phyloP scores from a whole-genome alignment of 2,888 invertebrate genomes.

The Callosobruchus maculatus region DNA sequence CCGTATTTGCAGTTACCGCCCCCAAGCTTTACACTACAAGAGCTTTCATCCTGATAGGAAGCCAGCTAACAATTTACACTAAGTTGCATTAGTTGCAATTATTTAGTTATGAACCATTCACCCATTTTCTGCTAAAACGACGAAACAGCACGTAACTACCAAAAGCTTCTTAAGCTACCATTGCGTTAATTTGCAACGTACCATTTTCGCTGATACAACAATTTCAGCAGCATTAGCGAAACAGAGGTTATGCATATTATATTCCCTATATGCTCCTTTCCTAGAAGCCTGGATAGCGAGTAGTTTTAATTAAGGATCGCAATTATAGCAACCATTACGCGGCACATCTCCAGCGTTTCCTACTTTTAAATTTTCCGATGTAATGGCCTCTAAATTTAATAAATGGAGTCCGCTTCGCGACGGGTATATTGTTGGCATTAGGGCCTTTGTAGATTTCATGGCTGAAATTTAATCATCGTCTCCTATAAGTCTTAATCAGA shows the following conservation, averaged over 20 bases:
- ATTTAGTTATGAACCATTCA: too few species aligned
- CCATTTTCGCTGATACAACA: background rate
- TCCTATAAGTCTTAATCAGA: background rate
- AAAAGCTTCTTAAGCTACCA: background rate
- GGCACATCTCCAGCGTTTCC: conserved; percentile 13
- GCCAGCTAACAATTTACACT: too few species aligned
- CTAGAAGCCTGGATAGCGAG: background rate
- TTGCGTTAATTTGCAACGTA: background rate
- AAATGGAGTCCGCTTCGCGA: conserved; percentile 13
- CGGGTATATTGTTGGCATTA: conserved; percentile 13
- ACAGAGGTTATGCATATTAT: background rate
- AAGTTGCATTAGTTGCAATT: too few species aligned
- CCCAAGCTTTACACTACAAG: too few species aligned
- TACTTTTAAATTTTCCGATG: conserved; percentile 22
- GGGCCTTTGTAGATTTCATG: conserved; percentile 14
- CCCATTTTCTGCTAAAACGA: too few species aligned
- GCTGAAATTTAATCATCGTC: conserved; percentile 15
- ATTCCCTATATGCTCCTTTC: background rate
- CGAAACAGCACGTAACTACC: too few species aligned
- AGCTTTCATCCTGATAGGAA: too few species aligned
- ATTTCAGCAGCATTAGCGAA: background rate
- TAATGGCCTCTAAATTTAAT: conserved; percentile 26
- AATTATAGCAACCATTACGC: conserved; percentile 26
- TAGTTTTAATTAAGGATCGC: conserved; percentile 23
- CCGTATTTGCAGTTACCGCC: too few species aligned